Evolutionary conservation across 2,888 invertebrate species (phyloP), one percentile per base, ranked within the genome.

Genomic region (Tribolium freemani): DNA sequence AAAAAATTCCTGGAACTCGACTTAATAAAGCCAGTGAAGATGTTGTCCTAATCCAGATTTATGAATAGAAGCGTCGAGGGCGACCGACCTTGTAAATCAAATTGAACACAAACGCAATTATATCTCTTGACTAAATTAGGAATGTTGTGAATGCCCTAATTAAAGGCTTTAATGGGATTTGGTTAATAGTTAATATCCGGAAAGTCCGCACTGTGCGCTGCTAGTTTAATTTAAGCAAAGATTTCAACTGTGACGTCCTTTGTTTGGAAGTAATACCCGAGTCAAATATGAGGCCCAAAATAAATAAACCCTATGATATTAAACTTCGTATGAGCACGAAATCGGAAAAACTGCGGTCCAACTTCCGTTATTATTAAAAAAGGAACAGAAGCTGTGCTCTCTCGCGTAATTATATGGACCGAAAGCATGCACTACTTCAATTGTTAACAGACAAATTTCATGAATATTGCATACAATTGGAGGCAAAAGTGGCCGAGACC

Each of bases 91-190:
- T 48, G 46, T 71, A 72, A 69, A 74, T 69, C 70, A 75, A 67
- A 75, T 70, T 68, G 72, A 67, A 75, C 69, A 72, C 75, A 64
- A 75, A 68, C 66, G 60, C 75, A 72, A 74, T 74, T 72, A 72
- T 57, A 63, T 67, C 45, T 51, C 68, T 61, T 38, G 56, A 63
- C 56, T 63, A 44, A 72, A 72, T 72, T 69, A 56, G 72, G 51
- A 50, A 61, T 63, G 67, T 68, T 68, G 56, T 72, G 57, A 72
- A 72, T 72, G 57, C 30, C 57, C 60, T 69, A 68, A 72, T 72
- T 72, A 72, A 72, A 57, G 57, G 63, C 61, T 63, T 56, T 72
- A 63, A 72, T 72, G 20, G 68, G 50, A 69, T 72, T 63, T 38
- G 54, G 63, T 69, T 68, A 69, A 67, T 67, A 72, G 67, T 68